Evolutionary conservation across 2,113 vertebrate species (phyloP), one percentile per base, ranked within the genome.

Genomic region (Drymodes brunneopygia): DNA sequence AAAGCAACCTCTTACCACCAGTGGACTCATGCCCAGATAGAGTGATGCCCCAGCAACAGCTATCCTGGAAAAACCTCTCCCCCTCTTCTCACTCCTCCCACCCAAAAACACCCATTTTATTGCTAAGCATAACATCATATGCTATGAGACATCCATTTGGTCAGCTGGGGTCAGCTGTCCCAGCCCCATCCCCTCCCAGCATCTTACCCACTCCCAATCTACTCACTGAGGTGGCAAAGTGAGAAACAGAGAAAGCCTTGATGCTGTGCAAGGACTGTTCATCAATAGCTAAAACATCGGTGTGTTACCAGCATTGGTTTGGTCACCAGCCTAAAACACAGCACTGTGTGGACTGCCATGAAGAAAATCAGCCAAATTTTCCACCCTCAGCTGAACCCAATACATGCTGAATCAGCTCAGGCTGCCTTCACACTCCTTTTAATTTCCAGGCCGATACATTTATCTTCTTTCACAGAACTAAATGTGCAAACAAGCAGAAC

Each of bases 21-120:
- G 25, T 0, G 2, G 21, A 51, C 6, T 3, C 0, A 31, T 4
- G 10, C 5, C 20, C 20, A 51, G 11, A 5, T 15, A 77, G 38
- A 75, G 35, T 8, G 17, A 54, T 23, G 8, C 17, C 7, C 17
- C 45, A 33, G 40, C 5, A 81, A 50, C 5, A 44, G 24, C 28
- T 53, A 40, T n/a, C 38, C 33, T 18, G 8, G 7, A 20, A 80
- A 79, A 89, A 42, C 6, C 4, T 56, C 27, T 11, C 12, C 7
- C 6, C 5, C 2, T 23, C 29, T 45, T 31, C 31, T 21, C 70
- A 53, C 9, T 45, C 5, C 9, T 17, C 23, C 12, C 13, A 45
- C 11, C 17, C n/a, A 44, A 44, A 40, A 15, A 28, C 8, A 50
- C 4, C 17, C 2, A 8, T 56, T 80, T 90, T 51, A 47, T 33